phyloP scores from a whole-genome alignment of 2,113 vertebrate species.

The Leucopsar rothschildi region DNA sequence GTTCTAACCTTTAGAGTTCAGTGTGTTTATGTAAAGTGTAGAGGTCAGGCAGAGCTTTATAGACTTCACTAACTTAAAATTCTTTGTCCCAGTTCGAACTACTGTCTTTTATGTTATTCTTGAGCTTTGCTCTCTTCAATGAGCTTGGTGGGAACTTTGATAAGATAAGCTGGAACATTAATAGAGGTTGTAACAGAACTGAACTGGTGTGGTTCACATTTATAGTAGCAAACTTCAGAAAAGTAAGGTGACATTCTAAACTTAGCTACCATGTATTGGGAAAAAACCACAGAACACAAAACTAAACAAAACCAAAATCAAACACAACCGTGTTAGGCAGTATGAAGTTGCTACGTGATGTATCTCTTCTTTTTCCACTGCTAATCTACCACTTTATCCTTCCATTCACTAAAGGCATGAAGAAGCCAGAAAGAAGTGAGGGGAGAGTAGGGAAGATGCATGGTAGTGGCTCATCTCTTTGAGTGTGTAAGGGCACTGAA shows the following conservation, averaged over 20 bases:
- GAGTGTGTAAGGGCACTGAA: neutral
- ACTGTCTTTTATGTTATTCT: neutral
- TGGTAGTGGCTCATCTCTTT: neutral
- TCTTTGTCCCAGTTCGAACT: neutral
- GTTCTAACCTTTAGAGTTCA: slow-evolving; percentile 20
- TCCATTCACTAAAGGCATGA: neutral
- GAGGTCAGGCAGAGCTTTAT: neutral
- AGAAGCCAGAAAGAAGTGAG: neutral
- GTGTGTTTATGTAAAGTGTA: neutral
- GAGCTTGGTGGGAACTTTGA: neutral
- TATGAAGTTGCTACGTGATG: neutral
- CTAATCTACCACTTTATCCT: neutral
- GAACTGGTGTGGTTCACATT: neutral
- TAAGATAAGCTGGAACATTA: neutral
- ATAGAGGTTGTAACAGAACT: neutral
- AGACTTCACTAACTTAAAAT: neutral
- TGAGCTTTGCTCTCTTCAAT: neutral
- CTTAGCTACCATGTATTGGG: neutral
- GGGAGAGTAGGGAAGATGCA: neutral
- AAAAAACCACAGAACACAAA: neutral
- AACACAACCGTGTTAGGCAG: neutral
- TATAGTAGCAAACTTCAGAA: neutral
- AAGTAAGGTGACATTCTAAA: neutral
- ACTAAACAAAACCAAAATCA: neutral
- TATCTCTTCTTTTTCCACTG: neutral